Evolutionary conservation across 2,888 invertebrate genomes (phyloP).

Genomic region (Colostygia pectinataria): DNA sequence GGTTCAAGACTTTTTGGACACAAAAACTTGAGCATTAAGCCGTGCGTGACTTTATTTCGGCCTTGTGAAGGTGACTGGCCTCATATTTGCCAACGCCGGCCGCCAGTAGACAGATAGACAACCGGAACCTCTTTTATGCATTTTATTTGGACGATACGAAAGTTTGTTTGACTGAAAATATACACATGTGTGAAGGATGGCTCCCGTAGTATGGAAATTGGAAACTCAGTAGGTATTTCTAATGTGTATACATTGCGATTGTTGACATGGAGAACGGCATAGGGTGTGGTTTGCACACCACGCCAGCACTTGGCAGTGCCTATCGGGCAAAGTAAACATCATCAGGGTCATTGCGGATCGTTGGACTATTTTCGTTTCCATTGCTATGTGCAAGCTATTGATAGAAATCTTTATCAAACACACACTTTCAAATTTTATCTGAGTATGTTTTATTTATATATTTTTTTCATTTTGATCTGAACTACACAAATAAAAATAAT

Average conservation of each 20-base stretch:
- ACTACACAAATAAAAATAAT: too few species aligned
- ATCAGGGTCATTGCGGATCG: slow-evolving; percentile 22
- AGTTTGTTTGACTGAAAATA: slow-evolving; percentile 24
- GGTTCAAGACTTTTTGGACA: slow-evolving; percentile 33
- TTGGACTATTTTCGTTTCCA: slow-evolving; percentile 17
- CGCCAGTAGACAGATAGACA: too few species aligned
- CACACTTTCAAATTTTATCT: too few species aligned
- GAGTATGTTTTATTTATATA: too few species aligned
- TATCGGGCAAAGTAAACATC: slow-evolving; percentile 45
- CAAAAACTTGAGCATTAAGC: slow-evolving; percentile 43
- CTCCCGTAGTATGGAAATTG: slow-evolving; percentile 1
- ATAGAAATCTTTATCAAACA: neutral
- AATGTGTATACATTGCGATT: slow-evolving; percentile 17
- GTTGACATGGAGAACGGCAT: slow-evolving; percentile 33
- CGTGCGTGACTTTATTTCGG: slow-evolving; percentile 37
- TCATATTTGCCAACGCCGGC: slow-evolving; percentile 37
- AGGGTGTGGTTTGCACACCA: slow-evolving; percentile 46
- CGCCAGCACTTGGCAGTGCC: slow-evolving; percentile 42
- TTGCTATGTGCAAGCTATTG: slow-evolving; percentile 3
- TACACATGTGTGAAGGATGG: neutral
- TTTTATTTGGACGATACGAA: slow-evolving; percentile 27
- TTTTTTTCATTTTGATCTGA: too few species aligned
- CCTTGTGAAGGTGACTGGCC: slow-evolving; percentile 59
- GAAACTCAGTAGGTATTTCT: neutral
- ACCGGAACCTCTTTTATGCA: slow-evolving; percentile 30